Conservation (phyloP, 2,888 invertebrate species). For the Microctonus aethiopoides region DNA sequence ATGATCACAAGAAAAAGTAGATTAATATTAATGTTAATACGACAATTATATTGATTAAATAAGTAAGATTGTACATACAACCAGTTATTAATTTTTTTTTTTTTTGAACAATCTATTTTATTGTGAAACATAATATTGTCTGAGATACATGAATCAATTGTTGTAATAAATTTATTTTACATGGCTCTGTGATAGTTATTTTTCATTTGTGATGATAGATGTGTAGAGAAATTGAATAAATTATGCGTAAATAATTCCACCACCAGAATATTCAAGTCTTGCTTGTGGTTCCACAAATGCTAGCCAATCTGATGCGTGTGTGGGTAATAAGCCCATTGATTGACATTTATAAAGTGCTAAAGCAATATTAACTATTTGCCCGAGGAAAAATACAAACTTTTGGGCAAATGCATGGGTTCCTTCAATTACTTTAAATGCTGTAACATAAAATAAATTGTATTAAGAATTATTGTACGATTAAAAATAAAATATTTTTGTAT, state of each 20-base stretch:
- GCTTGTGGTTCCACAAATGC: conserved; percentile 95
- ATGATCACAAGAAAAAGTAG: conserved; percentile 73
- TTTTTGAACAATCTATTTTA: conserved; percentile 33
- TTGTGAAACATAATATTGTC: conserved; percentile 34
- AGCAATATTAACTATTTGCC: conserved; percentile 91
- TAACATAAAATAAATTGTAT: conserved; percentile 36
- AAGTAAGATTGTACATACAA: conserved; percentile 29
- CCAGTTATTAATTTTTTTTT: conserved; percentile 28
- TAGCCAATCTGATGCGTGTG: conserved; percentile 97
- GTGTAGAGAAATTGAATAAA: conserved; percentile 14
- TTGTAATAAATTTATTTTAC: conserved; percentile 8
- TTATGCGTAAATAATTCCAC: conserved; percentile 71
- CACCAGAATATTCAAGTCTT: conserved; percentile 86
- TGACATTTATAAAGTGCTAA: conserved; percentile 97
- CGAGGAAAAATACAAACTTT: conserved; percentile 92
- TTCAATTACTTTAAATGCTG: conserved; percentile 92
- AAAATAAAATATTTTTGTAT: not conserved
- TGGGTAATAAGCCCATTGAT: conserved; percentile 96
- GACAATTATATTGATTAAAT: conserved; percentile 15
- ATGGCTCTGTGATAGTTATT: conserved; percentile 28
- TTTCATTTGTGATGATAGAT: conserved; percentile 22
- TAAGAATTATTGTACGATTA: not conserved
- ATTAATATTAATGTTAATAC: conserved; percentile 37
- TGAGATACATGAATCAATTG: conserved; percentile 4
- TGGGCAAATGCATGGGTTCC: conserved; percentile 90